These are phyloP conservation scores for Euphydryas editha DNA, from an alignment of 2,888 invertebrate genomes.

Conservation along the genomic window DNA sequence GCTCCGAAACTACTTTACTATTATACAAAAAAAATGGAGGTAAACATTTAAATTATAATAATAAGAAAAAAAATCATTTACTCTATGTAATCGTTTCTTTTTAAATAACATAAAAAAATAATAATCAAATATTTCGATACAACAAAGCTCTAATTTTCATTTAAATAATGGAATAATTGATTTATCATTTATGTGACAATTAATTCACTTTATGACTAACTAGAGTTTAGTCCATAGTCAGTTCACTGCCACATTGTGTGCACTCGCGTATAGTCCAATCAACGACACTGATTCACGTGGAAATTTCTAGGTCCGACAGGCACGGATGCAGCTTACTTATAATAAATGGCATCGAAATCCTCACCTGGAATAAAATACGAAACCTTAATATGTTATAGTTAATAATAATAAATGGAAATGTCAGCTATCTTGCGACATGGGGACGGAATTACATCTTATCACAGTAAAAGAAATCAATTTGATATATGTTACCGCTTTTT, in stretches of 20 bases:
- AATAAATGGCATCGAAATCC: slow-evolving; percentile 81
- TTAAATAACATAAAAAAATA: slow-evolving; percentile 79
- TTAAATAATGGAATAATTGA: slow-evolving; percentile 81
- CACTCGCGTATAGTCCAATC: slow-evolving; percentile 48
- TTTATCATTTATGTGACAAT: slow-evolving; percentile 62
- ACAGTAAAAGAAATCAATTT: too few species aligned
- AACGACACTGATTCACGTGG: slow-evolving; percentile 68
- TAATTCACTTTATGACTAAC: slow-evolving; percentile 61
- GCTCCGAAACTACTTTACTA: slow-evolving; percentile 55
- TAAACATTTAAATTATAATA: slow-evolving; percentile 71
- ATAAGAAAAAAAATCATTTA: slow-evolving; percentile 66
- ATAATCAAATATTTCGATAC: slow-evolving; percentile 78
- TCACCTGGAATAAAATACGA: slow-evolving; percentile 64
- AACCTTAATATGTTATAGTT: not conserved
- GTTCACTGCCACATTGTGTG: slow-evolving; percentile 47
- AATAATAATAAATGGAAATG: too few species aligned
- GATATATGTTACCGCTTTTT: too few species aligned
- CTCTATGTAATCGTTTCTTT: slow-evolving; percentile 72
- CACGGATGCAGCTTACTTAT: slow-evolving; percentile 76
- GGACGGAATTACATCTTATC: too few species aligned
- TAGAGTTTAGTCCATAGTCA: slow-evolving; percentile 49
- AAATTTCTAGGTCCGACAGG: slow-evolving; percentile 64
- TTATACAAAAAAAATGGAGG: slow-evolving; percentile 71
- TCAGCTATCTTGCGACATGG: too few species aligned
- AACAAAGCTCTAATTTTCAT: slow-evolving; percentile 70